Conservation (phyloP, 2,888 invertebrate species). For the Apodemia zela region DNA sequence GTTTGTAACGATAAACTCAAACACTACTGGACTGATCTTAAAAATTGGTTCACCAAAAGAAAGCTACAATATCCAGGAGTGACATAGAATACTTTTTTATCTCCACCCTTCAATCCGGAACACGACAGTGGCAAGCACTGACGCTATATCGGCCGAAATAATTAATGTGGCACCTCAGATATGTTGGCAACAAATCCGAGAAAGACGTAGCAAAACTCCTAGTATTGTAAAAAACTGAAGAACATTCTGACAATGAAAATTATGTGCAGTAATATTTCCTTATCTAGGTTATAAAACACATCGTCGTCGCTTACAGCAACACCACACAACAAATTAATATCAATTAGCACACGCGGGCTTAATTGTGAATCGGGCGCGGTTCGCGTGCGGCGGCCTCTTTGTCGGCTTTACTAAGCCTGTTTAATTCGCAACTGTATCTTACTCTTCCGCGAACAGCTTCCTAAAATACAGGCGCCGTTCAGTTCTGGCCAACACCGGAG, state of each 20-base stretch:
- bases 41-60: too few species aligned
- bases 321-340: constrained; percentile 73
- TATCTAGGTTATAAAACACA: constrained; percentile 16
- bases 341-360: constrained; percentile 79
- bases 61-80: too few species aligned
- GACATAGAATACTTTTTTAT: too few species aligned
- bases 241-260: not conserved
- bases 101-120: too few species aligned
- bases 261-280: not conserved
- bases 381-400: constrained; percentile 78
- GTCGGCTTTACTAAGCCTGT: constrained; percentile 57
- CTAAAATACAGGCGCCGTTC: constrained; percentile 71
- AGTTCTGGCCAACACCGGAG: not conserved
- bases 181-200: too few species aligned
- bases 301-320: constrained; percentile 41
- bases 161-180: fast-evolving
- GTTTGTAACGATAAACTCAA: too few species aligned
- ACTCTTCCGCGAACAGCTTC: constrained; percentile 72
- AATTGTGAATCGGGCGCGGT: constrained; percentile 74
- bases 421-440: constrained; percentile 58
- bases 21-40: too few species aligned
- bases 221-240: not conserved
- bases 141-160: too few species aligned
- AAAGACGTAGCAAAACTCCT: too few species aligned
- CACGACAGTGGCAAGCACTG: too few species aligned